These are phyloP conservation scores for Stenurella melanura DNA, from an alignment of 2,888 invertebrate species.

Conservation along the genomic window DNA sequence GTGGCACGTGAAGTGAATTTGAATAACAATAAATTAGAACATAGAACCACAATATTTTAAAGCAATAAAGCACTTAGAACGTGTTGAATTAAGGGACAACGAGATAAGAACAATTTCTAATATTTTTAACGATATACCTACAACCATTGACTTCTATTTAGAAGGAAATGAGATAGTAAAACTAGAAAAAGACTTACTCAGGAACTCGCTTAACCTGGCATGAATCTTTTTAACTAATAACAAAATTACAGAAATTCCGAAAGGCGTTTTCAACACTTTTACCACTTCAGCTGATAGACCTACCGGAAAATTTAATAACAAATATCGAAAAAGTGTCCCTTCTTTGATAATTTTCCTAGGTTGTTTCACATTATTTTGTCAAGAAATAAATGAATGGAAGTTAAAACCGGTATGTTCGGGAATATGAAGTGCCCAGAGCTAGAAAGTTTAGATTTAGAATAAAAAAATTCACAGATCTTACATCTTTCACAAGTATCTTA, in stretches of 20 bases:
- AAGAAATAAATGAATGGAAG: not conserved
- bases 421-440: not conserved
- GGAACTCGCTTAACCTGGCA: not conserved
- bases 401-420: constrained; percentile 13
- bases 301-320: constrained; percentile 11
- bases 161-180: not conserved
- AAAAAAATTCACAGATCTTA: too few species aligned
- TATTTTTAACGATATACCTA: constrained; percentile 5
- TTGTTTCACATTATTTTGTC: not conserved
- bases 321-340: constrained; percentile 19
- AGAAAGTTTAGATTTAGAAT: not conserved
- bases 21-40: not conserved
- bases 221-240: not conserved
- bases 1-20: not conserved
- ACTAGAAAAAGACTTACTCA: not conserved
- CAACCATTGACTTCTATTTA: not conserved
- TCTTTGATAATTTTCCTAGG: not conserved
- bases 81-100: not conserved
- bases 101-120: not conserved
- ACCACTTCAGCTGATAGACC: not conserved
- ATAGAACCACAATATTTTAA: constrained; percentile 4
- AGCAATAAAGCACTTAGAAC: not conserved
- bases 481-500: too few species aligned
- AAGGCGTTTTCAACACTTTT: not conserved
- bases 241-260: not conserved